phyloP scores from a whole-genome alignment of 2,888 invertebrate species.

The Smittia aterrima region DNA sequence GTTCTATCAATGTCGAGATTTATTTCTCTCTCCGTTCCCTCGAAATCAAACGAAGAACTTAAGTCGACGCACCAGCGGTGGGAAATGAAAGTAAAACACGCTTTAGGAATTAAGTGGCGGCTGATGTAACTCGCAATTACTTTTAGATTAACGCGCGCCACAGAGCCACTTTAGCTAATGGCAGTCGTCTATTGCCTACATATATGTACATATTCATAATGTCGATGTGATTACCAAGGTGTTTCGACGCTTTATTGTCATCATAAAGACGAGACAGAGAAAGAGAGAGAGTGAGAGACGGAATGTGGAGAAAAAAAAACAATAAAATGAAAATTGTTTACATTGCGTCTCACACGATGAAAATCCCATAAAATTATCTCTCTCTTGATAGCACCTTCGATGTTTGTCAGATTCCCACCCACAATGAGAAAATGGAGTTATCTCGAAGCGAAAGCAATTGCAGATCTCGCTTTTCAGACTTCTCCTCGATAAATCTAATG shows the following conservation, averaged over 20 bases:
- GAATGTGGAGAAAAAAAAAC: slow-evolving; percentile 28
- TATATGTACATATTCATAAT: slow-evolving; percentile 8
- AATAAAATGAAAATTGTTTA: slow-evolving; percentile 37
- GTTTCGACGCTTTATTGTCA: slow-evolving; percentile 36
- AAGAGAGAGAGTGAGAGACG: background rate
- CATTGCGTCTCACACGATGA: slow-evolving; percentile 41
- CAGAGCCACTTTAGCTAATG: slow-evolving; percentile 15
- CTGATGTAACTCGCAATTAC: slow-evolving; percentile 26
- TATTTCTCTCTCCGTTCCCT: background rate
- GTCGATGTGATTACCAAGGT: slow-evolving; percentile 27
- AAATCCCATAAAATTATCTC: slow-evolving; percentile 40
- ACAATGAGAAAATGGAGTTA: background rate
- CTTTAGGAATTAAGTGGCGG: background rate
- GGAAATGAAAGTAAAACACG: background rate
- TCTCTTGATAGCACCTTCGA: slow-evolving; percentile 24
- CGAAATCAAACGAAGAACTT: background rate
- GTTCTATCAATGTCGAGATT: background rate
- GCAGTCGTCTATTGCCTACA: background rate
- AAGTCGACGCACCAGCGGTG: background rate
- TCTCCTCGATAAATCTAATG: background rate
- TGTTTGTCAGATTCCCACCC: background rate
- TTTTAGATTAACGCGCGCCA: slow-evolving; percentile 23
- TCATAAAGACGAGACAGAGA: slow-evolving; percentile 13
- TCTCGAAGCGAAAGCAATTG: background rate
- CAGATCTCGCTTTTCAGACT: background rate